Percentiles rank a stretch among this genome's conserved stretches.
These are phyloP conservation scores for Melanostoma scalare DNA, from an alignment of 2,888 invertebrate genomes.

Conservation along the genomic window DNA sequence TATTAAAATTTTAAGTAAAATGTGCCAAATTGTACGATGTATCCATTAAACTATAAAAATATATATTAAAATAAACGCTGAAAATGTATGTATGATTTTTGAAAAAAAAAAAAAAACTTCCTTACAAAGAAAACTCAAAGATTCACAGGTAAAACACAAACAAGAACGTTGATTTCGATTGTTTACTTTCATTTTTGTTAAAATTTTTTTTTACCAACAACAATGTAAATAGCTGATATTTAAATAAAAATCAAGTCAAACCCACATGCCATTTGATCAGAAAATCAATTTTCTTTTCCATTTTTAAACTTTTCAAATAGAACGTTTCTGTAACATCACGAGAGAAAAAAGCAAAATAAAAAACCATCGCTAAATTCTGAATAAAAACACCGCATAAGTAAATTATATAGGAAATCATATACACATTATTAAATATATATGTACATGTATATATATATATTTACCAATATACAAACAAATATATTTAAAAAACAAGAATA, in stretches of 20 bases:
- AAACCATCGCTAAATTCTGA: conserved; percentile 60
- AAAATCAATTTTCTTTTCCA: conserved; percentile 13
- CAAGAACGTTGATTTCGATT: conserved; percentile 30
- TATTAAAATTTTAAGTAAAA: conserved; percentile 75
- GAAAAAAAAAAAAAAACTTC: conserved; percentile 55
- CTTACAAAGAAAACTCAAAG: conserved; percentile 63
- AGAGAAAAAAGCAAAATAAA: conserved; percentile 17
- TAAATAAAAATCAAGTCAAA: conserved; percentile 58
- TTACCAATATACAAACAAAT: conserved; percentile 68
- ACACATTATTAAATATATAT: conserved; percentile 38
- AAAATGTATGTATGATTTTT: conserved; percentile 66
- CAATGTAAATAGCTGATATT: conserved; percentile 71
- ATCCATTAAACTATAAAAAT: conserved; percentile 76
- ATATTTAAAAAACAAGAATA: conserved; percentile 54
- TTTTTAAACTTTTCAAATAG: conserved; percentile 9
- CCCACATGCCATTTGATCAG: conserved; percentile 64
- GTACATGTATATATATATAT: conserved; percentile 62
- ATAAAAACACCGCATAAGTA: conserved; percentile 64
- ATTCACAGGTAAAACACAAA: conserved; percentile 51
- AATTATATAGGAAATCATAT: conserved; percentile 70
- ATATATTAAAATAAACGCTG: conserved; percentile 71
- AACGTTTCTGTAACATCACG: conserved; percentile 11
- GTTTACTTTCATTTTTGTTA: conserved; percentile 36
- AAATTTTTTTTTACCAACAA: conserved; percentile 55
- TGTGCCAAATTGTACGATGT: conserved; percentile 82